These are phyloP conservation scores for Agrenia bidenticulata DNA, from an alignment of 2,888 invertebrate genomes.

Conservation along the genomic window DNA sequence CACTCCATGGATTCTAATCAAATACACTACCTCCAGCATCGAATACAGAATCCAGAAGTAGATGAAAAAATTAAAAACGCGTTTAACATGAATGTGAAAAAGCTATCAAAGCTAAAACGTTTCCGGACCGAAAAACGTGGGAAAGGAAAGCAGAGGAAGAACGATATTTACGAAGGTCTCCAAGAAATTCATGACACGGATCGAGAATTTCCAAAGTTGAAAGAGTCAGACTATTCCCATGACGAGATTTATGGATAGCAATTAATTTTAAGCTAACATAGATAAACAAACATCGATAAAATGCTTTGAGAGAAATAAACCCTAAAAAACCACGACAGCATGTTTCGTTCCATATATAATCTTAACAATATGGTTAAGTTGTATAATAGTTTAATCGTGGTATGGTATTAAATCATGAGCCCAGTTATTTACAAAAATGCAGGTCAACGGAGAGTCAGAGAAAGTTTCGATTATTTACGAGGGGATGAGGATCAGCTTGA, in stretches of 20 bases:
- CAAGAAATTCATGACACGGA: constrained; percentile 4
- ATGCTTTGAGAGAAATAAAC: background rate
- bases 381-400: background rate
- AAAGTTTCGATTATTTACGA: background rate
- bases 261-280: background rate
- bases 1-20: background rate
- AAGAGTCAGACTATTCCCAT: background rate
- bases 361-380: background rate
- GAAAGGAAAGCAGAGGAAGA: background rate
- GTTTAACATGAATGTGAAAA: background rate
- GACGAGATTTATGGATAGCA: no score
- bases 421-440: background rate
- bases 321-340: background rate
- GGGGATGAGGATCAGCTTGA: background rate
- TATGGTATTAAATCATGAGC: constrained; percentile 2
- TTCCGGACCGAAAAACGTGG: background rate
- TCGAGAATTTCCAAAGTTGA: constrained; percentile 6
- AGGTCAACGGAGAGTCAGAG: background rate
- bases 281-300: no score
- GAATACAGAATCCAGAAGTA: background rate
- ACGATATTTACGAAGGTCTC: constrained; percentile 5
- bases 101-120: background rate
- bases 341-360: background rate
- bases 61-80: background rate
- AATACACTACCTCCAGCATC: background rate